Evolutionary conservation across 2,113 vertebrate species (phyloP).

Genomic region (Trematocara zebra): DNA sequence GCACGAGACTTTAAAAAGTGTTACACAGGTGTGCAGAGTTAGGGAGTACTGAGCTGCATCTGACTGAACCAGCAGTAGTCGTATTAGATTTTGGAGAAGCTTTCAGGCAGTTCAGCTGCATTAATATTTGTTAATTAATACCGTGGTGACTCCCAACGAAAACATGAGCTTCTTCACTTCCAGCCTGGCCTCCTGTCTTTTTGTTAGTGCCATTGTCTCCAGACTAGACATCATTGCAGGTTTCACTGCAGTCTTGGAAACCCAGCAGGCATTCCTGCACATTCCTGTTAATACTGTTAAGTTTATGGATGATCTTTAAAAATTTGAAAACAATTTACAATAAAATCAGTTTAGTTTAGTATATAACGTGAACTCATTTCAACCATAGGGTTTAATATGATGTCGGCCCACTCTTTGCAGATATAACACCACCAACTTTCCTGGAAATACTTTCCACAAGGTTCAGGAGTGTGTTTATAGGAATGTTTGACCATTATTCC

Average conservation of each 20-base stretch:
- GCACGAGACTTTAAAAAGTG: background rate
- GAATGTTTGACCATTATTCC: background rate
- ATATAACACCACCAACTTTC: background rate
- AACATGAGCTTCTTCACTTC: background rate
- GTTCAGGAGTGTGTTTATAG: background rate
- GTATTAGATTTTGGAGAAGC: background rate
- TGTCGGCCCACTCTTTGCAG: background rate
- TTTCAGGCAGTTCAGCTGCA: background rate
- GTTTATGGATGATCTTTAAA: background rate
- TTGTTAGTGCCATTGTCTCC: background rate
- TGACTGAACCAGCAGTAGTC: background rate
- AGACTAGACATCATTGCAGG: background rate
- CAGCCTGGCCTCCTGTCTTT: background rate
- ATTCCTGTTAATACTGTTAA: background rate
- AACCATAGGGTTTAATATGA: background rate
- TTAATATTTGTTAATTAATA: background rate
- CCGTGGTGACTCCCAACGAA: rapidly evolving
- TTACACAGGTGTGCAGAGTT: background rate
- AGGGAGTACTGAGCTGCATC: background rate
- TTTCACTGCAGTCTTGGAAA: background rate
- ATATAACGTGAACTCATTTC: background rate
- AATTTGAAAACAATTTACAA: background rate
- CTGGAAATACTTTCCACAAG: background rate
- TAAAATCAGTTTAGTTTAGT: background rate
- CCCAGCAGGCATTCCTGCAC: background rate